A percentile compares a stretch with the other conserved stretches of the same genome.
Conservation (phyloP, 1,140 invertebrate species). For the Nautilus pompilius region DNA sequence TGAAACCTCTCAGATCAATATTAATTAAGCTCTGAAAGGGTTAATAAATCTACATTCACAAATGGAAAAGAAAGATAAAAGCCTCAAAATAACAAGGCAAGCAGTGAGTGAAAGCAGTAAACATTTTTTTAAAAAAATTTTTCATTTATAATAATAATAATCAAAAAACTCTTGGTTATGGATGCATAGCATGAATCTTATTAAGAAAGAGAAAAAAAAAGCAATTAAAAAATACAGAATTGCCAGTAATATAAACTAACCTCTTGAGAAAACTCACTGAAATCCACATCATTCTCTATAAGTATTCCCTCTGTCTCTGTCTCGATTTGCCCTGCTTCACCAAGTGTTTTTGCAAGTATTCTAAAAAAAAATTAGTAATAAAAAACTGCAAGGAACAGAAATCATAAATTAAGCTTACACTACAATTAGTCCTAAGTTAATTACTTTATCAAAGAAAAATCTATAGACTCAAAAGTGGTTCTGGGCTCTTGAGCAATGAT, state of each 20-base stretch:
- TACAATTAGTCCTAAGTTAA: background rate
- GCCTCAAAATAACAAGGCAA: too few species aligned
- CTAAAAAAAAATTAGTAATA: constrained; percentile 35
- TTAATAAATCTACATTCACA: too few species aligned
- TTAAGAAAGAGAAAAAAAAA: background rate
- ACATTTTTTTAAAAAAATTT: too few species aligned
- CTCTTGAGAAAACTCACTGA: constrained; percentile 64
- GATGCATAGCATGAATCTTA: background rate
- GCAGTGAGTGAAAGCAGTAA: too few species aligned
- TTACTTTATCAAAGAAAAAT: background rate
- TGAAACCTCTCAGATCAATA: too few species aligned
- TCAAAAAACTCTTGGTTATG: too few species aligned
- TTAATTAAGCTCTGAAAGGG: too few species aligned
- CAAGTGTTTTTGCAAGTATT: constrained; percentile 67
- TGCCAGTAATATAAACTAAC: constrained; percentile 26
- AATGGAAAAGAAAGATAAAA: too few species aligned
- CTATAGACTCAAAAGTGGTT: background rate
- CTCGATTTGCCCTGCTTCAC: constrained; percentile 70
- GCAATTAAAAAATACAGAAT: too few species aligned
- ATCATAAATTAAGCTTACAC: background rate
- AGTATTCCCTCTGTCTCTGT: constrained; percentile 77
- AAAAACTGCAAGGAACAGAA: background rate
- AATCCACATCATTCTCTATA: constrained; percentile 71
- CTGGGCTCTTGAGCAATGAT: background rate
- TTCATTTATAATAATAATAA: too few species aligned